These are phyloP conservation scores for Calephelis nemesis DNA, from an alignment of 1,140 invertebrate species.

Conservation along the genomic window DNA sequence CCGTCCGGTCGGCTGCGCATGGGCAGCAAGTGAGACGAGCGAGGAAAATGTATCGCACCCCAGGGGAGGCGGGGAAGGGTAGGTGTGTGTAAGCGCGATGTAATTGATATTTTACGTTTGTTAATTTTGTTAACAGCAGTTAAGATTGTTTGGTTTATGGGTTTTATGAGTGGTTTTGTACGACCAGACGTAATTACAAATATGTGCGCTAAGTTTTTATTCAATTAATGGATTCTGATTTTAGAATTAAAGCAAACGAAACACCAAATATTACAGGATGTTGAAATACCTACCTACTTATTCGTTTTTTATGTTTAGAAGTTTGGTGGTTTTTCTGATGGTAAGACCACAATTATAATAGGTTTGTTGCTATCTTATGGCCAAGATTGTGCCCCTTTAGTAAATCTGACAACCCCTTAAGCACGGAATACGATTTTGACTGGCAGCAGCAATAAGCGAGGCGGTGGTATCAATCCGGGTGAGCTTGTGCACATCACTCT, in stretches of 20 bases:
- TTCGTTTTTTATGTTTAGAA: too few relatives aligned
- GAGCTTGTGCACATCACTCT: too few relatives aligned
- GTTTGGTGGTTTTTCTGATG: too few relatives aligned
- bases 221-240: neutral
- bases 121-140: constrained; percentile 49
- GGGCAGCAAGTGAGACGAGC: constrained; percentile 55
- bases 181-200: constrained; percentile 20
- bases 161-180: constrained; percentile 21
- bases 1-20: constrained; percentile 69
- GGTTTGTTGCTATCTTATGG: too few relatives aligned
- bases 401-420: too few relatives aligned
- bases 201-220: constrained; percentile 13
- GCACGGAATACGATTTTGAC: too few relatives aligned
- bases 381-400: too few relatives aligned
- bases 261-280: constrained; percentile 45
- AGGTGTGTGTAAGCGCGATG: constrained; percentile 41
- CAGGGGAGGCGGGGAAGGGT: constrained; percentile 21
- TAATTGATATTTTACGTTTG: constrained; percentile 63
- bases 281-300: too few relatives aligned
- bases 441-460: too few relatives aligned
- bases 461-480: too few relatives aligned
- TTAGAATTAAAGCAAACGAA: neutral
- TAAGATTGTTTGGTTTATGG: constrained; percentile 35
- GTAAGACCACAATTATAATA: too few relatives aligned
- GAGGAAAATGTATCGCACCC: constrained; percentile 34